These are phyloP conservation scores for Mythimna vitellina DNA, from an alignment of 2,888 invertebrate genomes.

Conservation along the genomic window DNA sequence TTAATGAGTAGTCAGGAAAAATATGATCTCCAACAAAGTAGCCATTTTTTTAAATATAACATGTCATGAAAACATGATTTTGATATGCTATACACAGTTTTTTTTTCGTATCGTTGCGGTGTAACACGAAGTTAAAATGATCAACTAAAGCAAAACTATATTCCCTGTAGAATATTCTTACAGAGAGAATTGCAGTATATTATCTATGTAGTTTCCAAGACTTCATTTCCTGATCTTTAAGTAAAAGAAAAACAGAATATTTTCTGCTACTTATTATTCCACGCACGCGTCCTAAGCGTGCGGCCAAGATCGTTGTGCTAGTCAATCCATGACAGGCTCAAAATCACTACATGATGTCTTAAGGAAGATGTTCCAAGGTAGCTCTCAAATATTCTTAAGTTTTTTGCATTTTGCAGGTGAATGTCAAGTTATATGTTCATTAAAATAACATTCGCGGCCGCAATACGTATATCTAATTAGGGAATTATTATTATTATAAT, in stretches of 20 bases:
- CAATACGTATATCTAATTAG: not conserved
- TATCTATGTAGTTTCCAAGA: not conserved
- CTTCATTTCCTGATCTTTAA: conserved; percentile 5
- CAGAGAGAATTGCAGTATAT: not conserved
- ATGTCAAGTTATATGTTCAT: too few species aligned
- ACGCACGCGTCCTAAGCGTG: not conserved
- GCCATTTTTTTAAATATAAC: too few species aligned
- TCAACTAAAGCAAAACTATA: not conserved
- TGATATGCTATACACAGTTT: not conserved
- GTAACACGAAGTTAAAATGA: conserved; percentile 4
- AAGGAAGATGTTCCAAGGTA: too few species aligned
- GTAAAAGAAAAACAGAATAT: conserved; percentile 23
- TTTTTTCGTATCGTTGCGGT: not conserved
- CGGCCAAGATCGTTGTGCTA: conserved; percentile 9
- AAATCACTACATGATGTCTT: conserved; percentile 14
- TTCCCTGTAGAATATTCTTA: not conserved
- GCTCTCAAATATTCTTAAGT: too few species aligned
- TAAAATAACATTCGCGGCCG: not conserved
- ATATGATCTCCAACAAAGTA: too few species aligned
- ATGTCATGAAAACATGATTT: not conserved
- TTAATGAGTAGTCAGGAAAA: too few species aligned
- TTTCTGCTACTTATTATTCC: conserved; percentile 26
- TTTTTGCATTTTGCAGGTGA: too few species aligned
- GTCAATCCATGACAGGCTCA: conserved; percentile 18
- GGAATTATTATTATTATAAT: too few species aligned